Evolutionary conservation across 2,888 invertebrate genomes (phyloP), one percentile per base, ranked within the genome.

Genomic region (Scaptodrosophila latifasciaeformis): DNA sequence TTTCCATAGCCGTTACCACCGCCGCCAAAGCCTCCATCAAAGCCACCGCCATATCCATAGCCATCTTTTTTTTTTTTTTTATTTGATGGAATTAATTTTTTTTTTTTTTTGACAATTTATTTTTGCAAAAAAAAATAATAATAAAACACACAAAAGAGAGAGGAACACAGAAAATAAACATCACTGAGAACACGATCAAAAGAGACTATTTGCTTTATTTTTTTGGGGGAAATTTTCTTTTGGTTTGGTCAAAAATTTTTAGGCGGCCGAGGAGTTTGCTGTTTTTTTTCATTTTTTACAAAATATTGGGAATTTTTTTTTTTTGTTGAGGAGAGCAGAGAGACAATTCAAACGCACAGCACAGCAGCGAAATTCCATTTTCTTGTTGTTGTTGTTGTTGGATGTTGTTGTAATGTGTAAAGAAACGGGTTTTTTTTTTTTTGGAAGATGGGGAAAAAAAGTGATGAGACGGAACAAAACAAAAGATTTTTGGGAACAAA

Each of bases 1-100:
- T 93, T 92, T 87, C 84, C 85, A 88, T 89, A 90, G 88, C 93
- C 93, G 90, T 94, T 93, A 90, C 93, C 93, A 88, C 93, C 93
- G 90, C 92, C 92, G 90, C 92, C 93, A 90, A 92, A 92, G 87
- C 92, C 91, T 91, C 93, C 92, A 90, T 84, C 83, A 70, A 77
- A 84, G 78, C 76, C 80, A 75, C 84, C 83, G 79, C 85, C 81
- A 79, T 85, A 85, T 67, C 84, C 85, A 65, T 93, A 93, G 91
- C 24, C 24, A 24, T 93, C 94, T 92, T 66, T 62, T 60, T 17
- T 21, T 47, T 58, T 35, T 54, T 52, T 54, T 49, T 39, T 35
- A 37, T 51, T 49, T 52, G 18, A 51, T 43, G 40, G 43, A 45
- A 19, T 35, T 18, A 24, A n/a, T n/a, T 34, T 43, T 24, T 21